Conservation (phyloP, 2,888 invertebrate species). For the Parnassius orleans region DNA sequence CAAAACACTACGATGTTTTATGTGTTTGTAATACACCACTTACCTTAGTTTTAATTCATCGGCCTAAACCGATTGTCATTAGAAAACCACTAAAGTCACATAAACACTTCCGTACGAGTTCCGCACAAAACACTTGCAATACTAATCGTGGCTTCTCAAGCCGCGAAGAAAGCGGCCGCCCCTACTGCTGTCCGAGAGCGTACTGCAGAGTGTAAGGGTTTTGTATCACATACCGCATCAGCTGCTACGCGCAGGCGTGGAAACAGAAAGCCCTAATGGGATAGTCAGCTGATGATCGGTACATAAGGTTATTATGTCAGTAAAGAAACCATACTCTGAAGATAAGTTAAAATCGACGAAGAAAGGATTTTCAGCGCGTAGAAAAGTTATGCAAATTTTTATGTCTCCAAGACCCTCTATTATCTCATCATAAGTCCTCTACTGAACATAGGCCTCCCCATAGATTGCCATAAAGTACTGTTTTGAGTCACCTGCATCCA, state of each 20-base stretch:
- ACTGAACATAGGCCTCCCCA: too few species aligned
- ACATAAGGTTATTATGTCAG: slow-evolving; percentile 74
- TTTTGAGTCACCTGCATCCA: too few species aligned
- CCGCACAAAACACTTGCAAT: slow-evolving; percentile 5
- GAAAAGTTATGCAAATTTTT: too few species aligned
- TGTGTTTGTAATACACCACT: not conserved
- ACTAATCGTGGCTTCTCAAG: not conserved
- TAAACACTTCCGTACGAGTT: slow-evolving; percentile 12
- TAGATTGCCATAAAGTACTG: too few species aligned
- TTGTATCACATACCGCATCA: slow-evolving; percentile 61
- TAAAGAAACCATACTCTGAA: slow-evolving; percentile 26
- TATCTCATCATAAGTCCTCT: too few species aligned
- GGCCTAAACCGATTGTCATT: too few species aligned
- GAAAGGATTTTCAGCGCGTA: too few species aligned
- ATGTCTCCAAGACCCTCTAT: too few species aligned
- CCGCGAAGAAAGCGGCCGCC: slow-evolving; percentile 36
- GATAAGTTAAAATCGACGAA: not conserved
- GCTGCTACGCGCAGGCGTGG: slow-evolving; percentile 56
- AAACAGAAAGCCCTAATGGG: slow-evolving; percentile 41
- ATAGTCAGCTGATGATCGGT: slow-evolving; percentile 67
- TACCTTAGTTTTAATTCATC: not conserved
- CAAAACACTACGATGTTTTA: too few species aligned
- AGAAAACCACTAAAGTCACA: slow-evolving; percentile 13
- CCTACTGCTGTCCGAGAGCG: slow-evolving; percentile 38
- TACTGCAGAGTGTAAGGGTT: slow-evolving; percentile 58